A percentile compares a stretch with the other conserved stretches of the same genome.
Evolutionary conservation across 2,888 invertebrate species (phyloP).

Genomic region (Cancer borealis): DNA sequence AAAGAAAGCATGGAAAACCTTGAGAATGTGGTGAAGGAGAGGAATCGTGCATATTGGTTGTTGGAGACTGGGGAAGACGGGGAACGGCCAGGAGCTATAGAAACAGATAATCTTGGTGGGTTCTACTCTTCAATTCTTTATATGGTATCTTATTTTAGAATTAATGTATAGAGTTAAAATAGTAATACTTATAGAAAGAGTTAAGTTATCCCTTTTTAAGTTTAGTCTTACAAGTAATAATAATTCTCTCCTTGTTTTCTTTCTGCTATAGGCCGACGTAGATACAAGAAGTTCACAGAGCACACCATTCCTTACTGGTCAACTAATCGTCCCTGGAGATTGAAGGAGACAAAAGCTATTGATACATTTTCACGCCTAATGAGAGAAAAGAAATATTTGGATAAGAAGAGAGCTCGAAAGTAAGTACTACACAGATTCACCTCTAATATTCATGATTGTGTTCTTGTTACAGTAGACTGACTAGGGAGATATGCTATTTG

Average conservation of each 20-base stretch:
- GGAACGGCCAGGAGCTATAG: constrained; percentile 60
- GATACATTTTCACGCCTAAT: constrained; percentile 49
- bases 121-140: neutral
- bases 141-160: neutral
- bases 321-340: neutral
- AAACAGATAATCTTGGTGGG: constrained; percentile 73
- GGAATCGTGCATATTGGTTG: constrained; percentile 92
- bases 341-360: constrained; percentile 18
- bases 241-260: neutral
- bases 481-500: no score
- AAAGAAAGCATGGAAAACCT: constrained; percentile 96
- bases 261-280: constrained; percentile 42
- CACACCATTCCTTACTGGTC: constrained; percentile 60
- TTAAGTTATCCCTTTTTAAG: neutral
- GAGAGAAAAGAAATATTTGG: constrained; percentile 59
- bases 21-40: constrained; percentile 92
- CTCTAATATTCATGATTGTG: neutral
- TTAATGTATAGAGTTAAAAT: neutral
- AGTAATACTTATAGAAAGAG: neutral
- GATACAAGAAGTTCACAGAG: constrained; percentile 28
- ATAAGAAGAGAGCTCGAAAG: constrained; percentile 60
- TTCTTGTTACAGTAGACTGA: neutral
- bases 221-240: neutral
- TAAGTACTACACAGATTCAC: constrained; percentile 36
- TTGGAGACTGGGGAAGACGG: constrained; percentile 84